phyloP scores from a whole-genome alignment of 2,797 vertebrate genomes.

The Macrochelys suwanniensis region DNA sequence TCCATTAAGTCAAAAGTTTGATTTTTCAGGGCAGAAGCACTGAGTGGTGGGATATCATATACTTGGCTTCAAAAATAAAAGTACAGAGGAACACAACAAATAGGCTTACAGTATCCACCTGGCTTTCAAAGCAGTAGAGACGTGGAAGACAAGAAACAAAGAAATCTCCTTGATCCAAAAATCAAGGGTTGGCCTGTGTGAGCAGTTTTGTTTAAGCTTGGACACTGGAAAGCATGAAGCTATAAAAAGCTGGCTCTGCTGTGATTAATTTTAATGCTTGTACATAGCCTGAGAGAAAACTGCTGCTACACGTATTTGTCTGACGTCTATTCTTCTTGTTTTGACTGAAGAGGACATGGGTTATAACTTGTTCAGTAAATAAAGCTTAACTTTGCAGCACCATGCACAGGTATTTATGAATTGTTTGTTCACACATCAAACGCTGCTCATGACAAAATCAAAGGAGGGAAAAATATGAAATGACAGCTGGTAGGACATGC shows the following conservation, averaged over 20 bases:
- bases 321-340: conserved; percentile 61
- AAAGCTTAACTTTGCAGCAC: conserved; percentile 11
- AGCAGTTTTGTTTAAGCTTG: conserved; percentile 42
- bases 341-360: conserved; percentile 54
- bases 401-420: conserved; percentile 3
- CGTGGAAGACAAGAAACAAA: neutral
- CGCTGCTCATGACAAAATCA: neutral
- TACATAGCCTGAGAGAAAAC: conserved; percentile 63
- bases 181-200: neutral
- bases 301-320: neutral
- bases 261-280: conserved; percentile 57
- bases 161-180: neutral
- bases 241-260: conserved; percentile 35
- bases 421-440: conserved; percentile 23
- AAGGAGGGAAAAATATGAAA: neutral
- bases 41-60: neutral
- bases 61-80: neutral
- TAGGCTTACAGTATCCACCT: neutral
- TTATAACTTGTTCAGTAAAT: conserved; percentile 50
- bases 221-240: conserved; percentile 27
- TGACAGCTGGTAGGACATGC: neutral
- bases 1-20: neutral
- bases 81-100: neutral
- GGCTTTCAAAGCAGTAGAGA: neutral
- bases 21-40: neutral